These are phyloP conservation scores for Neolamprologus kungweensis DNA, from an alignment of 2,113 vertebrate genomes.

Conservation along the genomic window DNA sequence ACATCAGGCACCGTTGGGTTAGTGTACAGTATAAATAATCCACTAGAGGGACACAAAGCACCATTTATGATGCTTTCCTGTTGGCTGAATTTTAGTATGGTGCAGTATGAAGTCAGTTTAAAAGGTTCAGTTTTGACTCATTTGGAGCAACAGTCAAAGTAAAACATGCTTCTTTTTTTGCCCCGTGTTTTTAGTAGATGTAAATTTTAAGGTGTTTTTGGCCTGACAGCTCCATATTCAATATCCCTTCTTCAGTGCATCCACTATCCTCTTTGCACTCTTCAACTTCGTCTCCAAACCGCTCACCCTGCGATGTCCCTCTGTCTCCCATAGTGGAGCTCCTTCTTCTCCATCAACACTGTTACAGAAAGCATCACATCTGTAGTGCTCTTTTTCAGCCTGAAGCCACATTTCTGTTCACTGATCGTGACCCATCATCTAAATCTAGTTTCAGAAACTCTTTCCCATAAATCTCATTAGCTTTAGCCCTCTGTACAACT, in stretches of 20 bases:
- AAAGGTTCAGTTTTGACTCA: not conserved
- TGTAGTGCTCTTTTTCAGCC: not conserved
- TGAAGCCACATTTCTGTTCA: not conserved
- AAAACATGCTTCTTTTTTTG: not conserved
- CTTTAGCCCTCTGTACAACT: not conserved
- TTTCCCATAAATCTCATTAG: not conserved
- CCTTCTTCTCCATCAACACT: not conserved
- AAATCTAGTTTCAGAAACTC: not conserved
- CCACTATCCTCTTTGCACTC: not conserved
- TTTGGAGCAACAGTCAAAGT: not conserved
- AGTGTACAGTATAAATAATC: not conserved
- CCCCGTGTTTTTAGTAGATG: not conserved
- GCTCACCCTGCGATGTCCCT: not conserved
- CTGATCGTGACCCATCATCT: not conserved
- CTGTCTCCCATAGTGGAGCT: not conserved
- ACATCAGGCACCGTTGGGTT: not conserved
- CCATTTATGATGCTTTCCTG: not conserved
- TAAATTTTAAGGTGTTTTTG: not conserved
- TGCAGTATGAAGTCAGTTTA: not conserved
- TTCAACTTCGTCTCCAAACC: not conserved
- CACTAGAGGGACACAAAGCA: slow-evolving; percentile 38
- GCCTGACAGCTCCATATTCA: not conserved
- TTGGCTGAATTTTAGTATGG: not conserved
- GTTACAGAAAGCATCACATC: not conserved
- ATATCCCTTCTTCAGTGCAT: not conserved